Evolutionary conservation across 2,113 vertebrate genomes (phyloP).

Genomic region (Mohoua ochrocephala): DNA sequence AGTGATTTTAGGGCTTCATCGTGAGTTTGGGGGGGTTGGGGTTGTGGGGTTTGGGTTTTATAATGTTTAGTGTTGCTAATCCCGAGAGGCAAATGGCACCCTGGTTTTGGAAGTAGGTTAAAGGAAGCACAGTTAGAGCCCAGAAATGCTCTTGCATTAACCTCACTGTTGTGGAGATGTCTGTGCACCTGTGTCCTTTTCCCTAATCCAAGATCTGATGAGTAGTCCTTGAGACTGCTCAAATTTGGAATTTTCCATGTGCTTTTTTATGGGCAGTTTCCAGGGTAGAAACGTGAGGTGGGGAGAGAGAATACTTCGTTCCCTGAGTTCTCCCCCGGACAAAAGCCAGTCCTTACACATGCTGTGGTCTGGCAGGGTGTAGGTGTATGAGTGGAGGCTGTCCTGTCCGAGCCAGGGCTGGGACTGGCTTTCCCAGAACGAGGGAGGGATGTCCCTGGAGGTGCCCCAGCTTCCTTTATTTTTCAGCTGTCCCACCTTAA

Average conservation of each 20-base stretch:
- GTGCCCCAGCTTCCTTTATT: background rate
- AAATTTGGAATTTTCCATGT: background rate
- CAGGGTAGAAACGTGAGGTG: background rate
- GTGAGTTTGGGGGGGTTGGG: too few species aligned
- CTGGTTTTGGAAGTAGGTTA: background rate
- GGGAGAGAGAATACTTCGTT: background rate
- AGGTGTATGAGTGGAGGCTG: background rate
- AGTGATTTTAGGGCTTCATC: background rate
- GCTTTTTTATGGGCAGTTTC: background rate
- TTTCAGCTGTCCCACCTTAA: background rate
- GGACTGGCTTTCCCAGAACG: background rate
- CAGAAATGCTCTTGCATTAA: background rate
- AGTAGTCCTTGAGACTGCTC: background rate
- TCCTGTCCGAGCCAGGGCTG: background rate
- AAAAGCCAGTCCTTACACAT: background rate
- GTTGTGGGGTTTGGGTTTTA: background rate
- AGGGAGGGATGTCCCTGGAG: background rate
- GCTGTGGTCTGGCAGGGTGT: background rate
- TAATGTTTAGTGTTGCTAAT: background rate
- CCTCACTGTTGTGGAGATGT: fast-evolving
- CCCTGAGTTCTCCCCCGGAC: background rate
- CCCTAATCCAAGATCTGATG: background rate
- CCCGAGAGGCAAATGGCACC: background rate
- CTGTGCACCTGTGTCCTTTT: background rate
- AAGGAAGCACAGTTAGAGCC: background rate